A percentile compares a stretch with the other conserved stretches of the same genome.
Conservation (phyloP, 92 coral and sea anemone species). For the Actinostola sp. region DNA sequence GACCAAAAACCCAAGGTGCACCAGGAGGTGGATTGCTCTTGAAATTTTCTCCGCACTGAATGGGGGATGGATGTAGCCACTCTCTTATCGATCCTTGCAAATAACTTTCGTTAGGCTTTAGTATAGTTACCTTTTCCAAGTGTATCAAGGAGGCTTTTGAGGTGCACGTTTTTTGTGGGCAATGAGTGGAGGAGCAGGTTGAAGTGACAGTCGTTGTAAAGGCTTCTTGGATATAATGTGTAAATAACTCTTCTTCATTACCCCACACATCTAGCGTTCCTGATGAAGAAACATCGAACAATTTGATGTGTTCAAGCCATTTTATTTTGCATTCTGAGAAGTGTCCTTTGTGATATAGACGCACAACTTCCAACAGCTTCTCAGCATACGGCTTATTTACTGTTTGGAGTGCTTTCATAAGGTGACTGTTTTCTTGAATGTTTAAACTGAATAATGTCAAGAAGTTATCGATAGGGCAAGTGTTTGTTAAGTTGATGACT, state of each 20-base stretch:
- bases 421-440: conserved; percentile 7
- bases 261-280: conserved; percentile 38
- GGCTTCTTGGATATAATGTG: conserved; percentile 2
- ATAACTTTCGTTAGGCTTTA: neutral
- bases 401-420: neutral
- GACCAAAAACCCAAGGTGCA: conserved; percentile 25
- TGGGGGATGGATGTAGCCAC: conserved; percentile 27
- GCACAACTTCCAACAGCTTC: neutral
- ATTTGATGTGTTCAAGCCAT: conserved; percentile 22
- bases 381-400: conserved; percentile 4
- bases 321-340: conserved; percentile 20
- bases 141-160: neutral
- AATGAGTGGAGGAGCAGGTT: conserved; percentile 31
- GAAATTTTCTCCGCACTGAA: conserved; percentile 23
- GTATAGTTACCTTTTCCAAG: conserved; percentile 12
- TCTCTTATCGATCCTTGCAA: conserved; percentile 20
- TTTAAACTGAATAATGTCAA: conserved; percentile 19
- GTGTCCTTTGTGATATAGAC: neutral
- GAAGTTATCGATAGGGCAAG: conserved; percentile 32
- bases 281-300: conserved; percentile 17
- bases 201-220: conserved; percentile 11
- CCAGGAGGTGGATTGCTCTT: conserved; percentile 1
- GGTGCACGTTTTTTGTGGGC: conserved; percentile 11
- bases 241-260: conserved; percentile 15
- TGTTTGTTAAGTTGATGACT: neutral